phyloP scores from a whole-genome alignment of 2,797 vertebrate species.

The Cynodonichthys magdalenae region DNA sequence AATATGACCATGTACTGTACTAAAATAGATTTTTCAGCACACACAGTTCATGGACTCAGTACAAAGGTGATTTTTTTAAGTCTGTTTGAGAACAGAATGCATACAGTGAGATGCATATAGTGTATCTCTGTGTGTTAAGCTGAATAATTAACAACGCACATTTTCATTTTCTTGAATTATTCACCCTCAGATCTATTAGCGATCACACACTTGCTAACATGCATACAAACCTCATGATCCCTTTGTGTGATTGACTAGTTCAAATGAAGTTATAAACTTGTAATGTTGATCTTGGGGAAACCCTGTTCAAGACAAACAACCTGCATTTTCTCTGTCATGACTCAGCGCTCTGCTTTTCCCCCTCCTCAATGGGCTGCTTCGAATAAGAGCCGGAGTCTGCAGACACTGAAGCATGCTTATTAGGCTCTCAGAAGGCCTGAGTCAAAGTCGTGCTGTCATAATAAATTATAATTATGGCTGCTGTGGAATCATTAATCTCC shows the following conservation, averaged over 20 bases:
- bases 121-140: conserved; percentile 32
- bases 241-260: conserved; percentile 9
- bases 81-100: conserved; percentile 1
- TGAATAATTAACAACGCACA: conserved; percentile 75
- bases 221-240: conserved; percentile 8
- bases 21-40: conserved; percentile 15
- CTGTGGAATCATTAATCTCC: conserved; percentile 9
- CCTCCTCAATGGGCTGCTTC: conserved; percentile 26
- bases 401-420: conserved; percentile 40
- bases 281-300: conserved; percentile 31
- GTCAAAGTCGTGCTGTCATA: conserved; percentile 14
- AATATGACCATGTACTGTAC: conserved; percentile 10
- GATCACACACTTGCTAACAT: conserved; percentile 8
- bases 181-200: conserved; percentile 62
- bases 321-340: conserved; percentile 47
- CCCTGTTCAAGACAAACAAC: conserved; percentile 39
- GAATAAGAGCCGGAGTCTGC: conserved; percentile 34
- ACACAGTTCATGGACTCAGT: conserved; percentile 9
- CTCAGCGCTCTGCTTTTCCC: conserved; percentile 54
- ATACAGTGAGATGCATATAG: conserved; percentile 56
- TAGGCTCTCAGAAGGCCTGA: conserved; percentile 29
- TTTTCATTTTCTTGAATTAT: conserved; percentile 74
- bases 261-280: conserved; percentile 26
- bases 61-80: too few species aligned
- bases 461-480: conserved; percentile 24